Percentiles rank a stretch among this genome's conserved stretches.
Evolutionary conservation across 2,888 invertebrate species (phyloP).

Genomic region (Hypselothyrea guttata): DNA sequence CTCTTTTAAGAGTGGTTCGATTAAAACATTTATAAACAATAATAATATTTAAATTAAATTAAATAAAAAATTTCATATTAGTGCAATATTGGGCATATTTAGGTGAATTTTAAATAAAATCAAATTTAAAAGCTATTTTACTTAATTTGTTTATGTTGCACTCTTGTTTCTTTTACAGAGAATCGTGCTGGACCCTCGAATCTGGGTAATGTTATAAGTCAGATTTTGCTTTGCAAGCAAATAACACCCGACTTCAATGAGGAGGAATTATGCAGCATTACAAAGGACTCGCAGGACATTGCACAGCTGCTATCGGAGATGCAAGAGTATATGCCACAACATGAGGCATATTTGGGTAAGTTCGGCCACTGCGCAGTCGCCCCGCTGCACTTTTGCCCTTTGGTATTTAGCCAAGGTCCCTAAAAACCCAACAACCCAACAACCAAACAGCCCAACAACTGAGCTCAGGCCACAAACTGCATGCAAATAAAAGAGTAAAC

Average conservation of each 20-base stretch:
- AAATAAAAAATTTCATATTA: too few species aligned
- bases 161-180: too few species aligned
- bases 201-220: slow-evolving; percentile 94
- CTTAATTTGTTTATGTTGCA: too few species aligned
- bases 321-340: slow-evolving; percentile 93
- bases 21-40: too few species aligned
- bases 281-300: slow-evolving; percentile 93
- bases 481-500: slow-evolving; percentile 20
- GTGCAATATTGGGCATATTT: too few species aligned
- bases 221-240: slow-evolving; percentile 93
- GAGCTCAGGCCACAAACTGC: slow-evolving; percentile 39
- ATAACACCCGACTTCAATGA: slow-evolving; percentile 95
- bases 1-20: too few species aligned
- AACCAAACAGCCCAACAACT: slow-evolving; percentile 8
- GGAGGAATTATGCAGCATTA: slow-evolving; percentile 94
- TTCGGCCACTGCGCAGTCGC: slow-evolving; percentile 61
- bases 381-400: slow-evolving; percentile 51
- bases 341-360: slow-evolving; percentile 90
- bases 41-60: too few species aligned
- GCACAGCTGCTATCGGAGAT: slow-evolving; percentile 90
- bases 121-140: too few species aligned
- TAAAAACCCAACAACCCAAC: slow-evolving; percentile 3
- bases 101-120: too few species aligned
- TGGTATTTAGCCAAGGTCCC: slow-evolving; percentile 67
- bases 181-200: slow-evolving; percentile 93